Percentiles rank a stretch among this genome's conserved stretches.
These are phyloP conservation scores for Trichomycterus rosablanca DNA, from an alignment of 2,113 vertebrate species.

Conservation along the genomic window DNA sequence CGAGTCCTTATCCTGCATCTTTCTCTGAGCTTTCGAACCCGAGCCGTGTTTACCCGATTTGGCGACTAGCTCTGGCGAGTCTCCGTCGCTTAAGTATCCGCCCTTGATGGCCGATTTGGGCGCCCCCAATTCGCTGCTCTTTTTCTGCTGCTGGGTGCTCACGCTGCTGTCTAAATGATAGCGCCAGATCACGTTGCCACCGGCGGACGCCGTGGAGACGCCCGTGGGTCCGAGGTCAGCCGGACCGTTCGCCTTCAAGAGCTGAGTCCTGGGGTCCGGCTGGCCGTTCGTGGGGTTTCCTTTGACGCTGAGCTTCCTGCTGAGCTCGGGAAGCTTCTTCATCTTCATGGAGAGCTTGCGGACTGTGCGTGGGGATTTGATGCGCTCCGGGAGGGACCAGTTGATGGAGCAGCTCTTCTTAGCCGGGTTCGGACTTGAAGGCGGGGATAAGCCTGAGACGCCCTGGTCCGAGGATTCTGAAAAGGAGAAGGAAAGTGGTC, in stretches of 20 bases:
- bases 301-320: slow-evolving; percentile 87
- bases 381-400: slow-evolving; percentile 96
- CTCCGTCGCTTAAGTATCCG: slow-evolving; percentile 94
- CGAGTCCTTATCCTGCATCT: slow-evolving; percentile 60
- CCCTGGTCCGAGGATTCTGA: slow-evolving; percentile 58
- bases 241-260: slow-evolving; percentile 41
- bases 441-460: slow-evolving; percentile 73
- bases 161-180: slow-evolving; percentile 97
- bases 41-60: slow-evolving; percentile 83
- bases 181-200: slow-evolving; percentile 92
- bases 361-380: slow-evolving; percentile 94
- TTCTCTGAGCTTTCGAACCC: slow-evolving; percentile 75
- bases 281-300: slow-evolving; percentile 68
- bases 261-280: slow-evolving; percentile 55
- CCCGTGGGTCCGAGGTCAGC: slow-evolving; percentile 57
- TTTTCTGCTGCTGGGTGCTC: slow-evolving; percentile 85
- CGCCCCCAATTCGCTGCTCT: slow-evolving; percentile 60
- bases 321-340: slow-evolving; percentile 94
- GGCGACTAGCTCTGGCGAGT: slow-evolving; percentile 88
- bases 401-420: slow-evolving; percentile 89
- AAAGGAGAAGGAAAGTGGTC: slow-evolving; percentile 33
- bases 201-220: slow-evolving; percentile 67
- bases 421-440: slow-evolving; percentile 80
- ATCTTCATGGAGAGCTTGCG: slow-evolving; percentile 98
- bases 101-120: slow-evolving; percentile 89